Conservation (phyloP, 2,113 vertebrate species). For the Macquaria australasica region DNA sequence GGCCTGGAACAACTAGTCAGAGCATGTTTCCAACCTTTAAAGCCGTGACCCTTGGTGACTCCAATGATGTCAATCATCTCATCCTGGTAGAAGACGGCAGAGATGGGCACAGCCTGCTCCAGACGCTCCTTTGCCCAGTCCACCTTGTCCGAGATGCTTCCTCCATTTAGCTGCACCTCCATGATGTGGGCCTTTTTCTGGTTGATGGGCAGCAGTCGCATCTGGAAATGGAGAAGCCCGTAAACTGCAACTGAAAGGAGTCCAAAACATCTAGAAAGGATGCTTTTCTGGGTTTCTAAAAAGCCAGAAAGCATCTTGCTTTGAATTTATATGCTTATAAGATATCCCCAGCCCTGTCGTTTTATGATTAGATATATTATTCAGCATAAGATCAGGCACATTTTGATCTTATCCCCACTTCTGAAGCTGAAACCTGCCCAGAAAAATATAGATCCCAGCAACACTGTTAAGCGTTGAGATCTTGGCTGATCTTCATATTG, state of each 20-base stretch:
- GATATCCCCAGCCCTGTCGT: not conserved
- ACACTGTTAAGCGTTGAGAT: not conserved
- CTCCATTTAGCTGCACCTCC: conserved; percentile 97
- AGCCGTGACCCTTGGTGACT: conserved; percentile 95
- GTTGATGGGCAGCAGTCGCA: conserved; percentile 91
- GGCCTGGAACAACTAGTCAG: not conserved
- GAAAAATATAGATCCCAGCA: conserved; percentile 9
- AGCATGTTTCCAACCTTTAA: conserved; percentile 88
- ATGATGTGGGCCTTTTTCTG: conserved; percentile 97
- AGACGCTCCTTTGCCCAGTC: conserved; percentile 96
- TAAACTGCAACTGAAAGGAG: not conserved
- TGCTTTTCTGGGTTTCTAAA: not conserved
- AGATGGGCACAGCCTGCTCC: conserved; percentile 91
- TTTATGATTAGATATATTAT: conserved; percentile 17
- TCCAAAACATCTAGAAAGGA: not conserved
- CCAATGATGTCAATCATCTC: conserved; percentile 98
- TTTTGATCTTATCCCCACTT: conserved; percentile 7
- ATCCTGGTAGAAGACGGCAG: conserved; percentile 90
- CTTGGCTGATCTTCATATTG: conserved; percentile 15
- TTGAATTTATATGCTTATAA: not conserved
- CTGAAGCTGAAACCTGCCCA: not conserved
- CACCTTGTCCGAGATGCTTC: conserved; percentile 92
- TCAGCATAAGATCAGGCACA: not conserved
- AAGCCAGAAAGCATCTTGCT: not conserved
- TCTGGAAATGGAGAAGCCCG: conserved; percentile 77